A percentile compares a stretch with the other conserved stretches of the same genome.
Conservation (phyloP, 1,140 invertebrate genomes). For the Phymorhynchus buccinoides region DNA sequence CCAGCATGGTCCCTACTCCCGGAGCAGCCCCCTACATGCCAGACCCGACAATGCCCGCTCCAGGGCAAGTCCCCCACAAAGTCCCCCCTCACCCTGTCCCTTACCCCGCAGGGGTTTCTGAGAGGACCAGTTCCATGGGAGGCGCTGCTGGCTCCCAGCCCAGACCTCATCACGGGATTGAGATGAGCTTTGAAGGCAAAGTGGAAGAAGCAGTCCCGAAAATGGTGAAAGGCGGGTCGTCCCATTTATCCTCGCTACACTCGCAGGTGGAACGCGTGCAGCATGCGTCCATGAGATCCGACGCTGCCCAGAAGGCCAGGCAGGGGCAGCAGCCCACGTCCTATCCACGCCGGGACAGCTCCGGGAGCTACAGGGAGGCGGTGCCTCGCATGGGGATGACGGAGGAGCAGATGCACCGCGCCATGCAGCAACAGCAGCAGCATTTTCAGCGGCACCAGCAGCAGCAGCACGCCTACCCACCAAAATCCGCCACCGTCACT, state of each 20-base stretch:
- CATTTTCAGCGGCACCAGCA: slow-evolving; percentile 25
- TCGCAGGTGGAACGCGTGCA: slow-evolving; percentile 28
- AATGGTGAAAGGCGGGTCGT: slow-evolving; percentile 15
- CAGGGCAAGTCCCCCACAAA: neutral
- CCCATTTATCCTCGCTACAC: neutral
- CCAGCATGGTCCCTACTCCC: neutral
- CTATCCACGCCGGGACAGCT: neutral
- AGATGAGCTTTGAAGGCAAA: slow-evolving; percentile 38
- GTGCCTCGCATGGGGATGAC: neutral
- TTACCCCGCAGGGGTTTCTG: slow-evolving; percentile 16
- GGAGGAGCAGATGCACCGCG: slow-evolving; percentile 8
- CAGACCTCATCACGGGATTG: slow-evolving; percentile 28
- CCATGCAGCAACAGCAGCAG: slow-evolving; percentile 6
- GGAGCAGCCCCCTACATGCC: neutral
- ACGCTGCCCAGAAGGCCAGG: neutral
- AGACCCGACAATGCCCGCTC: neutral
- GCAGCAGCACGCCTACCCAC: slow-evolving; percentile 30
- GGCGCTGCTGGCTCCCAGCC: neutral
- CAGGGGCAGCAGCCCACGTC: neutral
- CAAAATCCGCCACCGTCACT: neutral
- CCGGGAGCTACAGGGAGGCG: neutral
- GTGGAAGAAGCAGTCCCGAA: slow-evolving; percentile 17
- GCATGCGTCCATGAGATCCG: slow-evolving; percentile 28
- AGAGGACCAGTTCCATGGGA: neutral
- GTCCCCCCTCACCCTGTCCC: neutral